Base-by-base conservation (phyloP, 2,888 invertebrate genomes). In the Pelosia muscerda region DNA sequence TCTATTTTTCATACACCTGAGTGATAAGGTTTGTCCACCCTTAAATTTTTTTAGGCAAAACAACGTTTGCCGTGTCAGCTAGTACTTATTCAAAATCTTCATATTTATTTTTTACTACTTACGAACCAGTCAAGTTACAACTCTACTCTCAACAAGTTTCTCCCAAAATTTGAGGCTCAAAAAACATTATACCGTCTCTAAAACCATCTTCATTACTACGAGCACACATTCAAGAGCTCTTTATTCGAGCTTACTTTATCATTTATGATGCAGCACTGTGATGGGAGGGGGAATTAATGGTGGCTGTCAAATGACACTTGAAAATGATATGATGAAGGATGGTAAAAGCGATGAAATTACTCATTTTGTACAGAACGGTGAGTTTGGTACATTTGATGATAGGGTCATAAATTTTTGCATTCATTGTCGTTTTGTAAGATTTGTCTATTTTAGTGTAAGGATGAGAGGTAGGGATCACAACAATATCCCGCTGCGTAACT, bases 201-300 rank as follows among this genome's bases (percentile, higher is more conserved):
- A 65, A 68, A 64, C 42, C 59, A n/a, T 61, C 66, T 54, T 66
- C 68, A 70, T 79, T 69, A 72, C 61, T 61, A 53, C 23, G n/a
- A 59, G 66, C 62, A 60, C 53, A 71, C 72, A 68, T 69, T 75
- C 69, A 71, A 82, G 66, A 72, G 73, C 66, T 74, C 78, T 81
- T 81, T 74, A 78, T 74, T 81, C 71, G 65, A 78, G 79, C 76
- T 68, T 67, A 72, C 78, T 76, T 75, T 74, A 69, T 79, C 79
- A 71, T n/a, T n/a, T 67, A 57, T 69, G 68, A 78, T 78, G 77
- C 77, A 73, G 77, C 83, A 76, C 72, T 78, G 65, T 68, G 77
- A 81, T 82, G 69, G 57, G 26, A 59, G 82, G 75, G 73, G 63
- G 74, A 83, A 85, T 86, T 86, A 86, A 86, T 84, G 83, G 78